Base-by-base conservation (phyloP, 2,113 vertebrate genomes). In the Heterochromis multidens region DNA sequence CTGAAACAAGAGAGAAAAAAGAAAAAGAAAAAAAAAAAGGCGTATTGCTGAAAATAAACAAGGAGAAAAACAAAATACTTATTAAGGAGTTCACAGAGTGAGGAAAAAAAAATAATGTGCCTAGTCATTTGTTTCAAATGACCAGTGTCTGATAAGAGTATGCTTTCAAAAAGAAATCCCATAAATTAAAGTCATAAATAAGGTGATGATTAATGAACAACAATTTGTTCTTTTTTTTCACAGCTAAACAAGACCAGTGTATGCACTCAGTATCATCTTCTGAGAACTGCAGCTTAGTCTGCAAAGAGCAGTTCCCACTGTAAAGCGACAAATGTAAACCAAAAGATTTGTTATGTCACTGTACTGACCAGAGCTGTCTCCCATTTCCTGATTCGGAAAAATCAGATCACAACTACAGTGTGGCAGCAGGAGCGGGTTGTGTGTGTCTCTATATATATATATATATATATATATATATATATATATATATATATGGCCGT, bases 111-210 rank as follows among this genome's bases (percentile, higher is more conserved):
- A 91, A 89, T 70, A 84, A 92, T 83, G 88, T 92, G 89, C 89
- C 91, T 54, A 59, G 88, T 87, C 91, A 84, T 82, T 90, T 6
- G 5, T 84, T 91, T 93, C 70, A 92, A 87, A 91, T 82, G 88
- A 92, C 92, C 79, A 86, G 92, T 79, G 79, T 89, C 63, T 93
- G 83, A 91, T 89, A 91, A n/a, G 79, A 88, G 65, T 86, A 80
- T 88, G 86, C 81, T 77, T 92, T 94, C 63, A 80, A 87, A 77
- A 92, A 92, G 88, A 80, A 92, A 92, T 90, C 92, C 89, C 91
- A 95, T 95, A 95, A 95, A 94, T 95, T 94, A 95, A 92, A 80
- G 65, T 92, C 80, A 95, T 95, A 95, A 95, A 95, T 95, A 95
- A 94, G 79, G 72, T 90, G 58, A 94, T 91, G 91, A 94, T 92